These are phyloP conservation scores for Drosophila koepferae DNA, from an alignment of 2,888 invertebrate genomes.

Conservation along the genomic window DNA sequence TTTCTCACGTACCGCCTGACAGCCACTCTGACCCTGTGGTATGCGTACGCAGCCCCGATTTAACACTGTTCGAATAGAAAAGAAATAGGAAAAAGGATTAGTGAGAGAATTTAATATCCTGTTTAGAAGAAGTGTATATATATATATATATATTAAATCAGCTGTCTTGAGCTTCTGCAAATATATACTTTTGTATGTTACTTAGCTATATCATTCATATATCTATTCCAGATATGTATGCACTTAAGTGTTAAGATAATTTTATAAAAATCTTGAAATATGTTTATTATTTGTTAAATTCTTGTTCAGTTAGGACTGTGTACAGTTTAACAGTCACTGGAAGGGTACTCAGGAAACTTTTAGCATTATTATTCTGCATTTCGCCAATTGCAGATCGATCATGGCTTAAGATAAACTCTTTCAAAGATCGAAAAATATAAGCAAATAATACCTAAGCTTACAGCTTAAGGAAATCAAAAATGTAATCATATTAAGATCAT, in stretches of 20 bases:
- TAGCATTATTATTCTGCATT: no score
- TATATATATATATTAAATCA: not conserved
- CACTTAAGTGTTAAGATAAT: not conserved
- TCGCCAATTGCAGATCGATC: not conserved
- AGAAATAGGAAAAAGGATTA: not conserved
- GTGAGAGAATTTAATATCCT: not conserved
- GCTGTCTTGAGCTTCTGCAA: not conserved
- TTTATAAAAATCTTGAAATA: not conserved
- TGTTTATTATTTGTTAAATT: not conserved
- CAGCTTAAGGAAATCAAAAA: not conserved
- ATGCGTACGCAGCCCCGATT: constrained; percentile 73
- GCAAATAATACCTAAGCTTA: not conserved
- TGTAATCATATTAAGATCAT: no score
- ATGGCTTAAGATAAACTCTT: not conserved
- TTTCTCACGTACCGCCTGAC: constrained; percentile 49
- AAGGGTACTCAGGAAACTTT: not conserved
- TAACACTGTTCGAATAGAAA: constrained; percentile 25
- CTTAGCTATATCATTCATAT: not conserved
- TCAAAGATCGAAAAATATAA: not conserved
- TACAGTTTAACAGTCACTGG: not conserved
- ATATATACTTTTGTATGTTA: not conserved
- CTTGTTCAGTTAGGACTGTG: not conserved
- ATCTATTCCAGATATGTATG: not conserved
- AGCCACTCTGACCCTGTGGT: constrained; percentile 34
- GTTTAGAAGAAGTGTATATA: not conserved